Conservation (phyloP, 2,797 vertebrate genomes). For the Poeciliopsis presidionis region DNA sequence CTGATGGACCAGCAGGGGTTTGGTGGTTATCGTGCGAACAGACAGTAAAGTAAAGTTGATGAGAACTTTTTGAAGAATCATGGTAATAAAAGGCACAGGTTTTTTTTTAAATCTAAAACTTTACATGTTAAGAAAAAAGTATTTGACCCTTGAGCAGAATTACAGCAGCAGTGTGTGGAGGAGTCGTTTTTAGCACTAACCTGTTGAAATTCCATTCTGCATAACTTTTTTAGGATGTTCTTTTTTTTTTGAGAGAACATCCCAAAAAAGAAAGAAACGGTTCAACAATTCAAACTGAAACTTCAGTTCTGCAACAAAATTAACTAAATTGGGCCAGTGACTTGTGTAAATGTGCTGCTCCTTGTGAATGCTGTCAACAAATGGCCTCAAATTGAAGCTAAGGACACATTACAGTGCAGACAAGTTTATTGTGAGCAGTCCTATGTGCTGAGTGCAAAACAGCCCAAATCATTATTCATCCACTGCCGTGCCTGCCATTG, state of each 20-base stretch:
- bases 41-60: neutral
- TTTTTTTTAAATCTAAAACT: neutral
- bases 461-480: neutral
- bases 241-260: too few relatives aligned
- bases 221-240: too few relatives aligned
- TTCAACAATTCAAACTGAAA: too few relatives aligned
- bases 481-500: neutral
- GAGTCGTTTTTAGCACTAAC: too few relatives aligned
- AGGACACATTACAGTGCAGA: neutral
- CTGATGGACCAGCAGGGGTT: constrained; percentile 12
- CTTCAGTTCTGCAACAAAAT: too few relatives aligned
- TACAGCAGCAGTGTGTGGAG: neutral
- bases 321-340: neutral
- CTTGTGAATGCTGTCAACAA: too few relatives aligned
- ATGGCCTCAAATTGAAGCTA: neutral
- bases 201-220: too few relatives aligned
- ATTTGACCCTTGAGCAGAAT: neutral
- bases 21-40: neutral
- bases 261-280: too few relatives aligned
- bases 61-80: neutral
- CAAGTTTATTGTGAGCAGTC: neutral
- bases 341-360: neutral
- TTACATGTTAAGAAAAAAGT: neutral
- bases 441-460: neutral
- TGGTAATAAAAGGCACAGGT: neutral